Evolutionary conservation across 2,888 invertebrate genomes (phyloP), one percentile per base, ranked within the genome.

Genomic region (Xylota segnis): DNA sequence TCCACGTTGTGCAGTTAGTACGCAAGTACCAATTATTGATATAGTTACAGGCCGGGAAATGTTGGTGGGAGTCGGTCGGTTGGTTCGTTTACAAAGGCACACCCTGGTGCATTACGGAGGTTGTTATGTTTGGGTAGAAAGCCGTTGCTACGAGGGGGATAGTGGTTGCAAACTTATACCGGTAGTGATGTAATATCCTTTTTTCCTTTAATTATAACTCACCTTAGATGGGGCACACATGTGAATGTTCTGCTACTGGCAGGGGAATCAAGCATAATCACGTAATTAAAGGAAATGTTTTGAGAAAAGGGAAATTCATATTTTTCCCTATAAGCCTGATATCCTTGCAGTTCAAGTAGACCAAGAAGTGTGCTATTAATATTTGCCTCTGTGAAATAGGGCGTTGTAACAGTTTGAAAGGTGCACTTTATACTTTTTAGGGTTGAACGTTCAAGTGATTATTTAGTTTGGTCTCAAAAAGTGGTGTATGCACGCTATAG

Each of bases 21-120:
- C 79, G 71, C 79, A 79, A 79, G 72, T 72, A 72, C 79, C 79
- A 79, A 79, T 79, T 72, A 72, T 79, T 79, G 72, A 72, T 79
- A 65, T 58, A 59, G 72, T 79, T 79, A 34, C 58, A 50, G 34
- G 71, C 45, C 50, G 27, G 63, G 45, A 50, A 18, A 65, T 56
- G 74, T 56, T 6, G 37, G 18, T 43, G 61, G 63, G 37, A 27
- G 54, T 32, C n/a, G 23, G 52, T 27, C 34, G 43, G 63, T 40
- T 54, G 34, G 37, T 63, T 61, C 18, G 45, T 40, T 56, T 65
- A 71, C 65, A 71, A 78, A 65, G 79, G 65, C 79, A 72, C 79
- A 79, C 79, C 79, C 79, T 72, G 50, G 50, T 65, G 78, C 78
- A 70, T 16, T 63, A 65, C 32, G 23, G 47, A 65, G 40, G 72